Percentiles rank a stretch among this genome's conserved stretches.
These are phyloP conservation scores for Spheniscus mendiculus DNA, from an alignment of 2,113 vertebrate genomes.

Conservation along the genomic window DNA sequence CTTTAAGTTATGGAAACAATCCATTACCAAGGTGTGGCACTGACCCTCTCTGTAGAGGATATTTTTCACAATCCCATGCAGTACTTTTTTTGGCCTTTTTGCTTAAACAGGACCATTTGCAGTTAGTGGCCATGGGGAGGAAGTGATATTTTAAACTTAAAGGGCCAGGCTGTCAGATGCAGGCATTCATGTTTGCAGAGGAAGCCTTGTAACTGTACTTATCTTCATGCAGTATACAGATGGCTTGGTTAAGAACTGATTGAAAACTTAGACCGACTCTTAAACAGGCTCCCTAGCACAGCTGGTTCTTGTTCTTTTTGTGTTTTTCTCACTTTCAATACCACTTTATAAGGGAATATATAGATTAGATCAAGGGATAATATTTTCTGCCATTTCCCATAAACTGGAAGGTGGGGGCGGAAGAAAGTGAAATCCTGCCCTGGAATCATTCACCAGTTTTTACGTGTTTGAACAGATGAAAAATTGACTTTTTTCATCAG, in stretches of 20 bases:
- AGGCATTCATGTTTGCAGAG: neutral
- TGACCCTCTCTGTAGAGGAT: neutral
- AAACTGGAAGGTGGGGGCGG: neutral
- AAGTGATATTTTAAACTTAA: slow-evolving; percentile 29
- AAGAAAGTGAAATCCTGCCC: slow-evolving; percentile 19
- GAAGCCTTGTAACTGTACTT: neutral
- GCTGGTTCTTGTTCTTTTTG: slow-evolving; percentile 48
- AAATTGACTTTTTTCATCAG: neutral
- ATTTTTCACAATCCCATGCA: neutral
- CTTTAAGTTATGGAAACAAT: neutral
- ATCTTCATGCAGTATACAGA: slow-evolving; percentile 17
- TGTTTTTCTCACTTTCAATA: slow-evolving; percentile 49
- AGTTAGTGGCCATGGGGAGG: neutral
- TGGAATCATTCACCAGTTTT: neutral
- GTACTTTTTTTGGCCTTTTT: neutral
- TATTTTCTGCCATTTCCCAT: slow-evolving; percentile 37
- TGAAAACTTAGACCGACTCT: neutral
- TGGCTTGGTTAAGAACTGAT: neutral
- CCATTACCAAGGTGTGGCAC: neutral
- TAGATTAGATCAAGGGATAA: slow-evolving; percentile 45
- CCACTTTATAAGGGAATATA: slow-evolving; percentile 23
- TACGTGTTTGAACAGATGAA: neutral
- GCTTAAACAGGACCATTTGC: neutral
- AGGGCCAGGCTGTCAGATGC: neutral
- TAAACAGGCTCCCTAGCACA: slow-evolving; percentile 4